Base-by-base conservation (phyloP, 2,113 vertebrate species). In the Neopipo cinnamomea region DNA sequence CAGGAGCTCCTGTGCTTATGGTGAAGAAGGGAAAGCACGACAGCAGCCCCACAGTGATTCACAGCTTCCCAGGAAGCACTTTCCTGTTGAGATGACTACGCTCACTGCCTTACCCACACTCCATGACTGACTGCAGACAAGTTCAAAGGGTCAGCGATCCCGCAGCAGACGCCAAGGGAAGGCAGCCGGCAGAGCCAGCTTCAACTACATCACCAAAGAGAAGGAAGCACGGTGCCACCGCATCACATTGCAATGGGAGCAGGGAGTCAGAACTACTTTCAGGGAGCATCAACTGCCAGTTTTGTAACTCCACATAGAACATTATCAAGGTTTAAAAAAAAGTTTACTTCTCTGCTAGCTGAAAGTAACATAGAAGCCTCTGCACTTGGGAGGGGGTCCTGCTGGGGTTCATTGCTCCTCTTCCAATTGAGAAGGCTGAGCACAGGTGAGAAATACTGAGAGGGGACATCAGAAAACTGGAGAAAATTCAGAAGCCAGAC, bases 221-320 rank as follows among this genome's bases (percentile, higher is more conserved):
- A 21, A 65, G 22, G 28, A 56, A 50, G 27, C 3, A 2, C 2
- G 2, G 5, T 25, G 30, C 14, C 58, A 18, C 30, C 9, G 2
- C 23, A 20, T 13, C 59, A 9, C 31, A 4, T 35, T 0, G 3
- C 2, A 3, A 12, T 0, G 2, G 28, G 7, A 65, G 8, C 0
- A 66, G 5, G 3, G 25, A 8, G 14, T 11, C 44, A 77, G 44
- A 16, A 37, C 33, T 56, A 42, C 44, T 53, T 5, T 2, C 0
- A 0, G 14, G 44, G 31, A 75, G 4, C 23, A 35, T 2, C 7
- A 6, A 17, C 35, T 53, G 31, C 12, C 73, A 37, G 7, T 14
- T 44, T 55, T 28, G 9, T 37, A 44, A 73, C n/a, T 47, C 30
- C 1, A 0, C 6, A 13, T 67, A 42, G 17, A 72, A 30, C 4